A percentile compares a stretch with the other conserved stretches of the same genome.
phyloP scores from a whole-genome alignment of 2,113 vertebrate species.

The Prunella himalayana region DNA sequence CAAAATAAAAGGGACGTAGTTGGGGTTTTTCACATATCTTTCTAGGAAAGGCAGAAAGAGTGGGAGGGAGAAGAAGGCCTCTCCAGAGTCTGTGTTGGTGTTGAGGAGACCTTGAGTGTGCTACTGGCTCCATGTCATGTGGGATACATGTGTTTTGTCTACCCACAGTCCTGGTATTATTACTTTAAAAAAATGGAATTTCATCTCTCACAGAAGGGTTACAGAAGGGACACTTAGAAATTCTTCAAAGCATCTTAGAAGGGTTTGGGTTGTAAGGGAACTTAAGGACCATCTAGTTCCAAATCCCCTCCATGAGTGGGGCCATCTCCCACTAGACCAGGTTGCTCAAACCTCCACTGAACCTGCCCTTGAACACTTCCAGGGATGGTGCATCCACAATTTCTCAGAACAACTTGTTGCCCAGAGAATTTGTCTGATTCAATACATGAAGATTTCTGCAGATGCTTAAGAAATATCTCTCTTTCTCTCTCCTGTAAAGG shows the following conservation, averaged over 20 bases:
- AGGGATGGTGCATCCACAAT: not conserved
- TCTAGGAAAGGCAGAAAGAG: not conserved
- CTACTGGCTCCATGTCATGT: not conserved
- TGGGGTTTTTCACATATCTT: fast-evolving
- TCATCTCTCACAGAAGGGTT: not conserved
- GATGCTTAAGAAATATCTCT: not conserved
- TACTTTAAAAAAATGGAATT: not conserved
- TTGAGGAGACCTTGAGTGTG: not conserved
- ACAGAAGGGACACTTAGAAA: not conserved
- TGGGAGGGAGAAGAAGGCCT: fast-evolving
- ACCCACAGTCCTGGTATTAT: not conserved
- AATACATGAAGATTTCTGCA: not conserved
- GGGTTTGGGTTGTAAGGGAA: not conserved
- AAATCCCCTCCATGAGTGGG: not conserved
- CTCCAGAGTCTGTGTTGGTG: not conserved
- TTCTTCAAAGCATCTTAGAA: not conserved
- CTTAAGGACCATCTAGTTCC: not conserved
- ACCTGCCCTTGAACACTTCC: not conserved
- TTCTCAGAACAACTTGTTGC: not conserved
- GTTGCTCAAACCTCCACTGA: not conserved
- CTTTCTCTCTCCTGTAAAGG: not conserved
- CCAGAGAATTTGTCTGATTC: not conserved
- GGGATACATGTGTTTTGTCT: not conserved
- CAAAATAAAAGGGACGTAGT: not conserved
- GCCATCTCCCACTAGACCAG: not conserved